Conservation (phyloP, 2,113 vertebrate genomes). For the Corynorhinus townsendii region DNA sequence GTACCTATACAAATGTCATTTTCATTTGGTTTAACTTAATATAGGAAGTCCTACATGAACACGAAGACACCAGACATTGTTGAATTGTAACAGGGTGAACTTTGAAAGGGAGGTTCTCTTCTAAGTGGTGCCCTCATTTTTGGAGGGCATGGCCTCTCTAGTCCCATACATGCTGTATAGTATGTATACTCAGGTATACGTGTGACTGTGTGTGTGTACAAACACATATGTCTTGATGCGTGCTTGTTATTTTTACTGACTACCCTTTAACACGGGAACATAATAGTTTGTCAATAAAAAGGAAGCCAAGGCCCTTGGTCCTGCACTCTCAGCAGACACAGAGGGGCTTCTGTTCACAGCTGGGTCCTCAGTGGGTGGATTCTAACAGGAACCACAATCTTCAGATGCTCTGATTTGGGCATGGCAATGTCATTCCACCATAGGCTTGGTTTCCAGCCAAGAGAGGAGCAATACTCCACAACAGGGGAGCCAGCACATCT, state of each 20-base stretch:
- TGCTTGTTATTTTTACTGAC: background rate
- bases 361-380: background rate
- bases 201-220: background rate
- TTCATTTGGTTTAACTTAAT: background rate
- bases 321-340: background rate
- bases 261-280: conserved; percentile 24
- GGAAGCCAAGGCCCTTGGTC: background rate
- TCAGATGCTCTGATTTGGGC: background rate
- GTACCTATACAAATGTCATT: background rate
- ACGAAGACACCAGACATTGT: background rate
- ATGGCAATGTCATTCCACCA: background rate
- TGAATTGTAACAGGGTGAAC: background rate
- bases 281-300: background rate
- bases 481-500: background rate
- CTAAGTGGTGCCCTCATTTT: background rate
- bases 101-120: background rate
- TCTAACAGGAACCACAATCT: rapidly evolving
- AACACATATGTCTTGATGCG: background rate
- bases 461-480: background rate
- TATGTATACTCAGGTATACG: background rate
- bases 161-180: background rate
- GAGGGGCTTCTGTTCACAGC: background rate
- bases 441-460: background rate
- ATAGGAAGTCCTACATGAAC: background rate
- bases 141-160: background rate